Conservation (phyloP, 2,888 invertebrate genomes). For the Vandiemenella viatica region DNA sequence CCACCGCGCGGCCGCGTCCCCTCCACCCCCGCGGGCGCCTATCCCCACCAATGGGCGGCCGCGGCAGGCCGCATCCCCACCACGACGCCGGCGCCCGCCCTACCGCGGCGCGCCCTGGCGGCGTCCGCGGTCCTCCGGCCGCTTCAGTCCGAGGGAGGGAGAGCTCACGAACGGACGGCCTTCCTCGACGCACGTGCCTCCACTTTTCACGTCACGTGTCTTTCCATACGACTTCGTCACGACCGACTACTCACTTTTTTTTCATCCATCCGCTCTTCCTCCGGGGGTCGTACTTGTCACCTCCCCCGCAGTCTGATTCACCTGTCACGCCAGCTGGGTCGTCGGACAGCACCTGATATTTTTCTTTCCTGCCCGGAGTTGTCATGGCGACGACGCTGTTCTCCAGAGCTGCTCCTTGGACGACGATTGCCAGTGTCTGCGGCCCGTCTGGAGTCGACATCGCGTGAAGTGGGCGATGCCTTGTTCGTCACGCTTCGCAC, state of each 20-base stretch:
- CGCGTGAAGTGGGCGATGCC: too few species aligned
- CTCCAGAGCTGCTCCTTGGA: too few species aligned
- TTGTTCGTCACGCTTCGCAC: too few species aligned
- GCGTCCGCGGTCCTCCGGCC: conserved; percentile 1
- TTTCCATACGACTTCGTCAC: not conserved
- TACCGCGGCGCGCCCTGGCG: not conserved
- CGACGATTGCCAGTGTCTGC: too few species aligned
- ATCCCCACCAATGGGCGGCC: conserved; percentile 13
- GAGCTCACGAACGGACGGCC: conserved; percentile 4
- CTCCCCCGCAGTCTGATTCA: not conserved
- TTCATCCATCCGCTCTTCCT: not conserved
- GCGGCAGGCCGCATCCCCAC: conserved; percentile 12
- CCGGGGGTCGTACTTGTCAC: not conserved
- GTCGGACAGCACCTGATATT: too few species aligned
- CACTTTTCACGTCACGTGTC: not conserved
- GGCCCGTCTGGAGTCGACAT: too few species aligned
- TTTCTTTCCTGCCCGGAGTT: too few species aligned
- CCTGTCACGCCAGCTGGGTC: not conserved
- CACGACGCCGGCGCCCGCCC: not conserved
- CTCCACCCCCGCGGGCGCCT: conserved; percentile 23
- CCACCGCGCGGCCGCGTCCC: conserved; percentile 24
- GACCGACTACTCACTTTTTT: not conserved
- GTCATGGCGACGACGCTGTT: too few species aligned
- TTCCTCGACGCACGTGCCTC: conserved; percentile 1
- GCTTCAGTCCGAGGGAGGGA: conserved; percentile 10